Conservation (phyloP, 1,140 invertebrate species). For the Drosophila truncata region DNA sequence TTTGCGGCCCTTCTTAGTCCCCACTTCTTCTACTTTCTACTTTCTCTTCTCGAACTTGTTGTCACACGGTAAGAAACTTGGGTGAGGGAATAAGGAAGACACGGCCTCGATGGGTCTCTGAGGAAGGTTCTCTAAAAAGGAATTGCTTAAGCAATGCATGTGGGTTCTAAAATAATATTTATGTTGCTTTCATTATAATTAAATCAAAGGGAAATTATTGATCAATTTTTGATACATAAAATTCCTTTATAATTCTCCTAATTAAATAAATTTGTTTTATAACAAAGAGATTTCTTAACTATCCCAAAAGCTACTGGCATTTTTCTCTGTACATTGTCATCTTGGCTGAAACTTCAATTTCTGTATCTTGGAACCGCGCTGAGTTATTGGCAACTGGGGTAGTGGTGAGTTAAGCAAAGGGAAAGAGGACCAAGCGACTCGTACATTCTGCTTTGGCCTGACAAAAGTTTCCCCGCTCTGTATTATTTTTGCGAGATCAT, state of each 20-base stretch:
- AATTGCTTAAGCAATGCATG: neutral
- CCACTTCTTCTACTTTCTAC: slow-evolving; percentile 4
- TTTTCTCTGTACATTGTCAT: slow-evolving; percentile 1
- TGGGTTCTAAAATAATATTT: neutral
- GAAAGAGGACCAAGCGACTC: slow-evolving; percentile 8
- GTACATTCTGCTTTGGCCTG: slow-evolving; percentile 28
- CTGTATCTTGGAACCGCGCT: slow-evolving; percentile 21
- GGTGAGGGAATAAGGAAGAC: no score
- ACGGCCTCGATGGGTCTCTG: no score
- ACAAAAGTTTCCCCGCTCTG: slow-evolving; percentile 33
- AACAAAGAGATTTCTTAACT: neutral
- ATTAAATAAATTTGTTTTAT: no score
- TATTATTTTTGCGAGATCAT: slow-evolving; percentile 49
- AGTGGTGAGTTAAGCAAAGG: slow-evolving; percentile 4
- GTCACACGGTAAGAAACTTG: slow-evolving; percentile 17
- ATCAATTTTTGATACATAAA: neutral
- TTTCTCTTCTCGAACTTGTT: slow-evolving; percentile 6
- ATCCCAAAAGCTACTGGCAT: neutral
- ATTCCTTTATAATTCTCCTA: no score
- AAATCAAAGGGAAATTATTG: neutral
- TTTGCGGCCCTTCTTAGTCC: slow-evolving; percentile 19
- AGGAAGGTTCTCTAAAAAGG: neutral
- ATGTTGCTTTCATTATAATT: rapidly evolving
- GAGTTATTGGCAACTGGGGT: slow-evolving; percentile 56
- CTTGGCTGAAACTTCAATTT: slow-evolving; percentile 38